A percentile compares a stretch with the other conserved stretches of the same genome.
Conservation (phyloP, 2,888 invertebrate species). For the Hoplodrina ambigua region DNA sequence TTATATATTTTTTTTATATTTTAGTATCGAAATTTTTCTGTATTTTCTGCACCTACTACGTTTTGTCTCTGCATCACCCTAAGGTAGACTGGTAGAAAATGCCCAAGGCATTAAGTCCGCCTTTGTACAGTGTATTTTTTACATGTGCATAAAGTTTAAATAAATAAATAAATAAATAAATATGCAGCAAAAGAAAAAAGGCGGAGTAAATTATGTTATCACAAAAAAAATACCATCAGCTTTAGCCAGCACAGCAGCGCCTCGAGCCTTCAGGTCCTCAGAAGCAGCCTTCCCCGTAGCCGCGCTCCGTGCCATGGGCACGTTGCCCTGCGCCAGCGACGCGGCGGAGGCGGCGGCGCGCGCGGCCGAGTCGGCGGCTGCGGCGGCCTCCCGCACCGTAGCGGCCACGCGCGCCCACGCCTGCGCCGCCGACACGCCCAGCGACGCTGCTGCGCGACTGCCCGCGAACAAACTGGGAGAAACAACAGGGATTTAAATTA, state of each 20-base stretch:
- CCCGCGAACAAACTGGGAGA: slow-evolving; percentile 91
- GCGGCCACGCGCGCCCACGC: slow-evolving; percentile 91
- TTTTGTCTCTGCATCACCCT: too few relatives aligned
- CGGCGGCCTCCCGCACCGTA: slow-evolving; percentile 89
- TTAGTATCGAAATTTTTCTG: too few relatives aligned
- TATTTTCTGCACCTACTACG: too few relatives aligned
- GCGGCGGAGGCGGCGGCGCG: slow-evolving; percentile 81
- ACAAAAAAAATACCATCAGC: slow-evolving; percentile 74
- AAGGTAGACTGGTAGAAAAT: too few relatives aligned
- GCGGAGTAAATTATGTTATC: too few relatives aligned
- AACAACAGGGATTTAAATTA: background rate
- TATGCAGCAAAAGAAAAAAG: too few relatives aligned
- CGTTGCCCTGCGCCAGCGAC: slow-evolving; percentile 75
- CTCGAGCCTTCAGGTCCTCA: slow-evolving; percentile 87
- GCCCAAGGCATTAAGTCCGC: too few relatives aligned
- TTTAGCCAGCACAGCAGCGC: slow-evolving; percentile 81
- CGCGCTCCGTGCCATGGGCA: slow-evolving; percentile 88
- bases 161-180: too few relatives aligned
- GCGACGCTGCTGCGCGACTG: slow-evolving; percentile 93
- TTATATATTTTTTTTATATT: too few relatives aligned
- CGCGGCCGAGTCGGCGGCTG: slow-evolving; percentile 78
- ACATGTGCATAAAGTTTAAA: too few relatives aligned
- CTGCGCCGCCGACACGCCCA: slow-evolving; percentile 92
- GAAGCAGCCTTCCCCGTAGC: slow-evolving; percentile 89
- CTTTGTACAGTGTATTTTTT: too few relatives aligned